These are phyloP conservation scores for Drosophila lutescens DNA, from an alignment of 2,888 invertebrate genomes.

Conservation along the genomic window DNA sequence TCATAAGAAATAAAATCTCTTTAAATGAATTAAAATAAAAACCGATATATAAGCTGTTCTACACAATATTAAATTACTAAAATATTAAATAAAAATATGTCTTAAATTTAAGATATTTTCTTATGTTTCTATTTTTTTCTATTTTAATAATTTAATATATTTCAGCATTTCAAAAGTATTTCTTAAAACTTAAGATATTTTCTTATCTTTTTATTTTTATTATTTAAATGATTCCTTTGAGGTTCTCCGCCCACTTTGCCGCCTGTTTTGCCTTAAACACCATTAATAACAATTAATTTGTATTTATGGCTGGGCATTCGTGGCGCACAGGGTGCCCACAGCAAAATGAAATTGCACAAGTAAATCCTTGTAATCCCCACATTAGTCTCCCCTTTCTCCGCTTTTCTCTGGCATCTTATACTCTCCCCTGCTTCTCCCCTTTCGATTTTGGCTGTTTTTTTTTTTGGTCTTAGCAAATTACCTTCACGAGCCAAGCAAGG, in stretches of 20 bases:
- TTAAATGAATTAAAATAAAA: too few species aligned
- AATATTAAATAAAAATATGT: too few species aligned
- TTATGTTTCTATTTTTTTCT: too few species aligned
- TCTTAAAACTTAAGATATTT: background rate
- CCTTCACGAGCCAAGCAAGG: constrained; percentile 54
- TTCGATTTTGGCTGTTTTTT: constrained; percentile 12
- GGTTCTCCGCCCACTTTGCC: constrained; percentile 1
- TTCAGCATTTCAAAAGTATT: too few species aligned
- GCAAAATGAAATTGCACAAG: constrained; percentile 76
- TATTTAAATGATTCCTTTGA: background rate
- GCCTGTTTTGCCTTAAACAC: background rate
- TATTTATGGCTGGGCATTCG: constrained; percentile 60
- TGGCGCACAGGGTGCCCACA: constrained; percentile 23
- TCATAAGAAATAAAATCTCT: too few species aligned
- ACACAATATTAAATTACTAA: too few species aligned
- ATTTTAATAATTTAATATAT: too few species aligned
- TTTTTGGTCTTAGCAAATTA: constrained; percentile 74
- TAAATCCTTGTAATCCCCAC: constrained; percentile 82
- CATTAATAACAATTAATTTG: constrained; percentile 63
- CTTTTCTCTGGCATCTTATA: constrained; percentile 2
- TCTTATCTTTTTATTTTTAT: background rate
- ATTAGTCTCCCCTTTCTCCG: constrained; percentile 78
- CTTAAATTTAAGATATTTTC: too few species aligned
- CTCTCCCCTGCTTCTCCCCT: background rate
- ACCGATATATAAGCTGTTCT: too few species aligned